A percentile compares a stretch with the other conserved stretches of the same genome.
Evolutionary conservation across 2,797 vertebrate species (phyloP).

Genomic region (Luscinia megarhynchos): DNA sequence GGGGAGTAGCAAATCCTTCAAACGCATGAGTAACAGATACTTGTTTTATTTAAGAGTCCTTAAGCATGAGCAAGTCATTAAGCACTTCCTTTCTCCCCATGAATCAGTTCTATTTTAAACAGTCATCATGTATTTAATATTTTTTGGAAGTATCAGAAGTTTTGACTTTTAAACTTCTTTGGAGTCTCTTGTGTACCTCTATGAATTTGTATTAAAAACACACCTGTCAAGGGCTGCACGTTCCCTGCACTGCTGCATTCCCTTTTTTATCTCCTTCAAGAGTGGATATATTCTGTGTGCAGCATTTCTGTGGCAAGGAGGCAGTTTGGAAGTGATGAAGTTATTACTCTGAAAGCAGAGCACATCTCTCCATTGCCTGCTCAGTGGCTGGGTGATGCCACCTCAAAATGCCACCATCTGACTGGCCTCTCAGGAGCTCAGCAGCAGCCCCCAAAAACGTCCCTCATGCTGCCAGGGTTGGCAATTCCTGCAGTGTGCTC

Average conservation of each 20-base stretch:
- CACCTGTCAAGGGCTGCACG: not conserved
- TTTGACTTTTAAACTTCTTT: not conserved
- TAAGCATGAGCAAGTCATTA: conserved; percentile 23
- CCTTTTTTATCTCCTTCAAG: not conserved
- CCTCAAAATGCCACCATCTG: not conserved
- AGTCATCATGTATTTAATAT: not conserved
- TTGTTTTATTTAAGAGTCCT: conserved; percentile 47
- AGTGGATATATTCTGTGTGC: not conserved
- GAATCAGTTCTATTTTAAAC: conserved; percentile 28
- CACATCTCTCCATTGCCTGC: not conserved
- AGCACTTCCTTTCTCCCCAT: conserved; percentile 10
- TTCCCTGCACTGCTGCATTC: not conserved
- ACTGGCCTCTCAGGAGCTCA: not conserved
- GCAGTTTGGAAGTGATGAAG: not conserved
- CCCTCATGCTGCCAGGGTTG: not conserved
- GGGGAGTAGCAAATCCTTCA: conserved; percentile 13
- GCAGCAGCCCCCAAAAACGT: not conserved
- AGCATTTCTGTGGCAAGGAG: not conserved
- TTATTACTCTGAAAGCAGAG: not conserved
- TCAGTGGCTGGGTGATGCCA: fast-evolving
- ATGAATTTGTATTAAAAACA: not conserved
- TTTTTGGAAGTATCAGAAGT: not conserved
- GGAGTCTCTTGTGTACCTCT: not conserved
- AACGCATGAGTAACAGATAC: not conserved
- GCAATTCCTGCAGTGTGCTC: not conserved